A percentile compares a stretch with the other conserved stretches of the same genome.
Evolutionary conservation across 2,797 vertebrate genomes (phyloP).

Genomic region (Nasua narica): DNA sequence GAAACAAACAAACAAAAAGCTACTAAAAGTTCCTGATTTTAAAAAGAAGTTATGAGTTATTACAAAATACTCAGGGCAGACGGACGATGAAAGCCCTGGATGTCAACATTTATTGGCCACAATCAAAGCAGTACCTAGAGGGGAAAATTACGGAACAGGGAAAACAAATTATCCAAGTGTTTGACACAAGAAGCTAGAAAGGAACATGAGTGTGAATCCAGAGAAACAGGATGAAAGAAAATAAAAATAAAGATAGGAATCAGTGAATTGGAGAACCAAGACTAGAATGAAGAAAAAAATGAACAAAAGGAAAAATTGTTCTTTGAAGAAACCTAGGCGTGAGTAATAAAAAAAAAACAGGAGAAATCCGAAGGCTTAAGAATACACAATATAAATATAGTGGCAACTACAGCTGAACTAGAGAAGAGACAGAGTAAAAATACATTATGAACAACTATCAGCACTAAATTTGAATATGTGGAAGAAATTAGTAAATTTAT

Average conservation of each 20-base stretch:
- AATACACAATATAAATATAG: not conserved
- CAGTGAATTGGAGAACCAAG: not conserved
- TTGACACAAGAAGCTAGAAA: not conserved
- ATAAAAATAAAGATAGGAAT: not conserved
- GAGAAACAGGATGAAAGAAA: not conserved
- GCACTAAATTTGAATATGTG: not conserved
- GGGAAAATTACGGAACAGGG: not conserved
- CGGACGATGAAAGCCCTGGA: not conserved
- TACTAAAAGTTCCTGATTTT: not conserved
- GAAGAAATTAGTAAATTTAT: not conserved
- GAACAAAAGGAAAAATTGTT: not conserved
- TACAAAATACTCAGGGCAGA: not conserved
- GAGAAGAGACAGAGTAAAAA: not conserved
- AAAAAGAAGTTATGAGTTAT: constrained; percentile 8
- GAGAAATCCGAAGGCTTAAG: not conserved
- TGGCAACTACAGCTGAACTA: not conserved
- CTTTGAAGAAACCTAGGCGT: not conserved
- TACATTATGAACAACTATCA: not conserved
- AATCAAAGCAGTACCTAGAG: not conserved
- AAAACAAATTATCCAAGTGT: not conserved
- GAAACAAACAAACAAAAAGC: constrained; percentile 41
- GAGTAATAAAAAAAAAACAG: not conserved
- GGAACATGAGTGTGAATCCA: not conserved
- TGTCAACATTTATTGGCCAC: not conserved
- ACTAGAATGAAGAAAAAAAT: not conserved